Percentiles rank a stretch among this genome's conserved stretches.
Conservation (phyloP, 2,113 vertebrate species). For the Uria aalge region DNA sequence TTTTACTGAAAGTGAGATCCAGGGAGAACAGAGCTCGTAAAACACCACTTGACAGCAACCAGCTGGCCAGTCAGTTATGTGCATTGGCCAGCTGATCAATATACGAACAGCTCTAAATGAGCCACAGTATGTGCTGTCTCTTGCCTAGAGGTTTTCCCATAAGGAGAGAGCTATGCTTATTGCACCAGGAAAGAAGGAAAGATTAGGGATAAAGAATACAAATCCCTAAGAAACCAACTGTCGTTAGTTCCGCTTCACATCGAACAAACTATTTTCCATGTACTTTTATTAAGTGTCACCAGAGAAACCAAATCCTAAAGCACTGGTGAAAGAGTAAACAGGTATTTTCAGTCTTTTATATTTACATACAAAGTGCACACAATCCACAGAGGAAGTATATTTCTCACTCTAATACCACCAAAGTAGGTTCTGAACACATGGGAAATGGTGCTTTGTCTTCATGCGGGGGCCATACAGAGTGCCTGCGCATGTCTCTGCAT, state of each 20-base stretch:
- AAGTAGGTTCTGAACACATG: not conserved
- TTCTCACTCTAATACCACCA: not conserved
- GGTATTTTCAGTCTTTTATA: not conserved
- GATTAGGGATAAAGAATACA: not conserved
- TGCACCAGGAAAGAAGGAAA: not conserved
- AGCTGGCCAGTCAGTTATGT: not conserved
- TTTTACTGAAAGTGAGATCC: not conserved
- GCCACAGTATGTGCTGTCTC: not conserved
- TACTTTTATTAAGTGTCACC: not conserved
- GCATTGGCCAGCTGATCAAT: not conserved
- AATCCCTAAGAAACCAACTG: not conserved
- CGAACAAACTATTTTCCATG: fast-evolving
- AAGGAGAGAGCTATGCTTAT: not conserved
- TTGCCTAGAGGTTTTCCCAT: not conserved
- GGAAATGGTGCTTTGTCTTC: not conserved
- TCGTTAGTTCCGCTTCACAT: not conserved
- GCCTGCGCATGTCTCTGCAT: not conserved
- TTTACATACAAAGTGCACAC: not conserved
- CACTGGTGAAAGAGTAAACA: not conserved
- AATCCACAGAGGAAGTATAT: not conserved
- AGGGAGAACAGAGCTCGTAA: not conserved
- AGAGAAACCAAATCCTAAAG: not conserved
- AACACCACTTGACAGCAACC: not conserved
- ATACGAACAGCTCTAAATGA: not conserved
- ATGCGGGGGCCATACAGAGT: fast-evolving